Percentiles rank a stretch among this genome's conserved stretches.
These are phyloP conservation scores for Penaeus vannamei DNA, from an alignment of 1,140 invertebrate species.

Conservation along the genomic window DNA sequence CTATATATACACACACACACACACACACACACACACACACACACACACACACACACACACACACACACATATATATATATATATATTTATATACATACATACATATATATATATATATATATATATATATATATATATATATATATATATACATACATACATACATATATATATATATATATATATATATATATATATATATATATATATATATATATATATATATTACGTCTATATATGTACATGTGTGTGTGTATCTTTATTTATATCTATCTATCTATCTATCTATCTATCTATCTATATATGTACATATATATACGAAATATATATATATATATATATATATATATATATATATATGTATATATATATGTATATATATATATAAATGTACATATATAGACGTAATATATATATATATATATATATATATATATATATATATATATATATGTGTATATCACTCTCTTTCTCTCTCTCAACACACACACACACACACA, in stretches of 20 bases:
- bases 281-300: no score
- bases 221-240: no score
- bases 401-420: neutral
- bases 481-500: conserved; percentile 28
- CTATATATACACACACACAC: conserved; percentile 27
- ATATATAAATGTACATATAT: neutral
- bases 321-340: neutral
- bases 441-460: neutral
- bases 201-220: conserved; percentile 3
- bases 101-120: neutral
- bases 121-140: neutral
- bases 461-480: neutral
- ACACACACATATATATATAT: neutral
- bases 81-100: neutral
- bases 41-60: conserved; percentile 20
- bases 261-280: no score
- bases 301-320: neutral
- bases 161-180: neutral
- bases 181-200: conserved; percentile 28
- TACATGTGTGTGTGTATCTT: no score
- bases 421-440: conserved; percentile 32
- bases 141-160: neutral
- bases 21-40: conserved; percentile 22
- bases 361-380: neutral
- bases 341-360: conserved; percentile 10